Conservation (phyloP, 1,140 invertebrate species). For the Drosophila obscura region DNA sequence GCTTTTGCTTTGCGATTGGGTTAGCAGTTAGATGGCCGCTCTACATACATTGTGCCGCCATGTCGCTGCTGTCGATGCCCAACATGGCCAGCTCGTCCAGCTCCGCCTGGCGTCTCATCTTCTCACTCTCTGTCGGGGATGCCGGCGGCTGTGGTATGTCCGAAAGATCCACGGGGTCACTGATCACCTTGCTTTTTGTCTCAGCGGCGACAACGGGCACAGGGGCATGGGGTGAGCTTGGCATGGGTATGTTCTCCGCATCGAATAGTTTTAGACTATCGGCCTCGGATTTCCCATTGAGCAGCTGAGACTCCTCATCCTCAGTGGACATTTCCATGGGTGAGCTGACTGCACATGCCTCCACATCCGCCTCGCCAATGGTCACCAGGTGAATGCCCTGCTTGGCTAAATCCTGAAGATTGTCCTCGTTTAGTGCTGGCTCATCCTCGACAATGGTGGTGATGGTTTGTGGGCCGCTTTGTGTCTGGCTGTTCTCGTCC, state of each 20-base stretch:
- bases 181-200: slow-evolving; percentile 11
- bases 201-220: slow-evolving; percentile 1
- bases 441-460: slow-evolving; percentile 73
- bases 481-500: slow-evolving; percentile 23
- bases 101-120: slow-evolving; percentile 84
- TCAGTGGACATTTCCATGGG: slow-evolving; percentile 25
- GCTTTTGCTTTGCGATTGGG: no score
- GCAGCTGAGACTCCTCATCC: slow-evolving; percentile 16
- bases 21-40: not conserved
- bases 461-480: slow-evolving; percentile 50
- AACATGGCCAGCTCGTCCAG: slow-evolving; percentile 88
- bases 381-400: slow-evolving; percentile 78
- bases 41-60: slow-evolving; percentile 86
- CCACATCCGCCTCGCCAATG: slow-evolving; percentile 57
- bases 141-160: slow-evolving; percentile 68
- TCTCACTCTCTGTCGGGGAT: slow-evolving; percentile 75
- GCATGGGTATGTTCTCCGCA: slow-evolving; percentile 67
- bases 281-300: slow-evolving; percentile 44
- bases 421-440: slow-evolving; percentile 59
- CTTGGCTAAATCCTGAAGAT: slow-evolving; percentile 70
- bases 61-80: slow-evolving; percentile 88
- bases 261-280: slow-evolving; percentile 28
- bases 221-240: slow-evolving; percentile 34
- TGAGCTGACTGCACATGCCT: slow-evolving; percentile 18
- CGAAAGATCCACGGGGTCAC: slow-evolving; percentile 41